Base-by-base conservation (phyloP, 2,797 vertebrate species). In the Acanthurus lineatus region DNA sequence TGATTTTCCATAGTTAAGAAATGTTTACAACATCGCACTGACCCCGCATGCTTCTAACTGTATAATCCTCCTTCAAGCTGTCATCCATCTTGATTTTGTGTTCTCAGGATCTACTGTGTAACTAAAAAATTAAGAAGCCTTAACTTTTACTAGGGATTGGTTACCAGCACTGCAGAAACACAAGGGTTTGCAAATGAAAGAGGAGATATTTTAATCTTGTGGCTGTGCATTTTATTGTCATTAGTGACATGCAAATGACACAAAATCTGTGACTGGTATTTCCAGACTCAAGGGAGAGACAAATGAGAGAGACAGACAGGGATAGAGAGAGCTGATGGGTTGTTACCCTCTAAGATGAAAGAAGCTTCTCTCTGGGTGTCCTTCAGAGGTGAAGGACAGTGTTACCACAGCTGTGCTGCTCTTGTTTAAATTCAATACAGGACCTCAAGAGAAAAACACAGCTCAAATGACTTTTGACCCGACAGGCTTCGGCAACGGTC, bases 331-430 rank as follows among this genome's bases (percentile, higher is more conserved):
- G 87, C 72, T 74, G 51, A 75, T 78, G 76, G 83, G 85, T 73
- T 85, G 71, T 87, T 87, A 68, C 76, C 67, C 68, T 69, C 54
- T 45, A 80, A 90, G 90, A 93, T 94, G 88, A 94, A 94, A 94
- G 94, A 63, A 9, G 3, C 52, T 25, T 87, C 85, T 89, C 90
- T 89, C 87, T 83, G 86, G 89, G 89, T 87, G 89, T 93, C 92
- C 89, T 85, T 91, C 88, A 82, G 90, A 91, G 89, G 89, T 91
- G 89, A 87, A 88, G 82, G 84, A 80, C 90, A 90, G 84, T 90
- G 91, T 94, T 95, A 92, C 92, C 88, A 92, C 93, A 95, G 93
- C 95, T 95, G 93, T 82, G 82, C 82, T 76, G 69, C 83, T 84
- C 91, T 91, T 93, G 90, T 94, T 92, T 93, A 65, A 93, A 90